Base-by-base conservation (phyloP, 1,140 invertebrate genomes). In the Temnothorax longispinosus region DNA sequence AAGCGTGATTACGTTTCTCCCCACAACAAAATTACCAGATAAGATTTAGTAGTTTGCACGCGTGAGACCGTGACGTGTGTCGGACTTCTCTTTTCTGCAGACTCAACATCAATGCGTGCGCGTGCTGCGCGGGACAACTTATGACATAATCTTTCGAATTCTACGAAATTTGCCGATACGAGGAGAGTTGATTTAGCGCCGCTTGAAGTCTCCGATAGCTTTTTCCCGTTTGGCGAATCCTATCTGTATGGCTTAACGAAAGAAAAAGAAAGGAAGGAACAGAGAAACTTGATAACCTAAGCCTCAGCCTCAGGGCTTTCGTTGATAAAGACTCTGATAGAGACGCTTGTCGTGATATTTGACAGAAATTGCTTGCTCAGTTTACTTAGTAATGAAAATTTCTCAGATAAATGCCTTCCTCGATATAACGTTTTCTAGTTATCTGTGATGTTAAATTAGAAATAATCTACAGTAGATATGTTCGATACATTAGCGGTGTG, bases 321-420 rank as follows among this genome's bases (percentile, higher is more conserved):
- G 56, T 50, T 50, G 85, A 89, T 90, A 89, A 89, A 78, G n/a
- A 32, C 3, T 15, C 32, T 13, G 75, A 89, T 88, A 86, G 50
- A 52, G 54, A 58, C 38, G 38, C 18, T 54, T 47, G 58, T 18
- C 75, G 71, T 71, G 84, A 89, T 86, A 89, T 75, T 50, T 62
- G 54, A 27, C 76, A 27, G 76, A 44, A 60, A 54, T 81, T 74
- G 88, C 84, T 87, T 87, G 67, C 65, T 87, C 56, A 69, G 35
- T 67, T 50, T 21, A 87, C 76, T 84, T 74, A 41, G 21, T 47
- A 77, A 35, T 15, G 41, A 44, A 15, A 60, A 64, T 47, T 64
- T 50, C 10, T 56, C 38, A 44, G 71, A 78, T 84, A 87, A 77
- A 86, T 38, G 50, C 47, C 54, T 50, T 89, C 7, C n/a, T 47